Conservation (phyloP, 2,888 invertebrate genomes). For the Coenonympha glycerion region DNA sequence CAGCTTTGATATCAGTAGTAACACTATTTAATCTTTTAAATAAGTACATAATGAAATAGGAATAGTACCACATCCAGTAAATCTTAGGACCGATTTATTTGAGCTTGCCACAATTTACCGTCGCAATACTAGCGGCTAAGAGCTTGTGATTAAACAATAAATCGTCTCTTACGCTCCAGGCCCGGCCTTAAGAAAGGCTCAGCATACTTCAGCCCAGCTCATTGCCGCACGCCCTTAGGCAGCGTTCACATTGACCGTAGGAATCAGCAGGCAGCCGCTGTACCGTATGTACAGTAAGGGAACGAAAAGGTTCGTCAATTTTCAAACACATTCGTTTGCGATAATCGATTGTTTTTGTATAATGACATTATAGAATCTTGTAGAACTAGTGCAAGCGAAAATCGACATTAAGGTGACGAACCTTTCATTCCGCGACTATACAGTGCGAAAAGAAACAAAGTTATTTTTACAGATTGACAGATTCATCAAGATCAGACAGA, state of each 20-base stretch:
- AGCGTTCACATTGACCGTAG: neutral
- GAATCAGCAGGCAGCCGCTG: neutral
- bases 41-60: neutral
- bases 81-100: slow-evolving; percentile 32
- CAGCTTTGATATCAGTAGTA: too few relatives aligned
- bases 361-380: too few relatives aligned
- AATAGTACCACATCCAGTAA: slow-evolving; percentile 21
- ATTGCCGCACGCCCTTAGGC: slow-evolving; percentile 22
- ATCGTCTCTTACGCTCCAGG: slow-evolving; percentile 42
- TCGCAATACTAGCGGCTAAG: slow-evolving; percentile 62
- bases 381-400: too few relatives aligned
- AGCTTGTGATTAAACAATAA: slow-evolving; percentile 70
- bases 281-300: too few relatives aligned
- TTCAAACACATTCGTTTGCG: too few relatives aligned
- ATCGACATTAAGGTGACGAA: too few relatives aligned
- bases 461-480: too few relatives aligned
- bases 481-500: neutral
- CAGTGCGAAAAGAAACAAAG: too few relatives aligned
- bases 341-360: too few relatives aligned
- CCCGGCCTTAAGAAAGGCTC: slow-evolving; percentile 32
- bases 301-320: too few relatives aligned
- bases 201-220: slow-evolving; percentile 30
- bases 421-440: too few relatives aligned
- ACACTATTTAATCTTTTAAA: too few relatives aligned
- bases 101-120: slow-evolving; percentile 60